These are phyloP conservation scores for Gymnarchus niloticus DNA, from an alignment of 2,113 vertebrate species.

Conservation along the genomic window DNA sequence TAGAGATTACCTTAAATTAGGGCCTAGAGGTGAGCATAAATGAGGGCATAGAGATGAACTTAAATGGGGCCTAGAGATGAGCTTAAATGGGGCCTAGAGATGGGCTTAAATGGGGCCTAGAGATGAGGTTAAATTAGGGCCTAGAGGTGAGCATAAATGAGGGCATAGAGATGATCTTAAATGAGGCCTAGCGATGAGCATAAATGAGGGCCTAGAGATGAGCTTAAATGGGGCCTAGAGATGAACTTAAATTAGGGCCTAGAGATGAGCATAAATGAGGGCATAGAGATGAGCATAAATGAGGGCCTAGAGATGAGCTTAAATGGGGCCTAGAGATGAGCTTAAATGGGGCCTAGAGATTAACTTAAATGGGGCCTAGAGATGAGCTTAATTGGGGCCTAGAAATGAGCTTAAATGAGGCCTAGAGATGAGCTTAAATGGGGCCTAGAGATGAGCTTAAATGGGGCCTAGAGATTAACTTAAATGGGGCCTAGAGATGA, in stretches of 20 bases:
- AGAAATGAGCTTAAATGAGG: no score
- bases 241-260: neutral
- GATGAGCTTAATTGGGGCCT: no score
- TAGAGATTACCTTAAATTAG: neutral
- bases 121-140: neutral
- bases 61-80: conserved; percentile 19
- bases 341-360: neutral
- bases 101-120: neutral
- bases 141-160: neutral
- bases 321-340: neutral
- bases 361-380: neutral
- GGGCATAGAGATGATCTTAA: neutral
- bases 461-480: neutral
- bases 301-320: neutral
- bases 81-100: conserved; percentile 17
- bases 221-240: neutral
- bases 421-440: no score
- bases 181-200: neutral
- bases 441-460: no score
- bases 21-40: neutral
- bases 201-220: neutral
- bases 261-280: neutral
- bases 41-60: conserved; percentile 11
- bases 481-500: neutral
- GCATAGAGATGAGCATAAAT: neutral